Evolutionary conservation across 2,113 vertebrate species (phyloP), one percentile per base, ranked within the genome.

Genomic region (Variabilichromis moorii): DNA sequence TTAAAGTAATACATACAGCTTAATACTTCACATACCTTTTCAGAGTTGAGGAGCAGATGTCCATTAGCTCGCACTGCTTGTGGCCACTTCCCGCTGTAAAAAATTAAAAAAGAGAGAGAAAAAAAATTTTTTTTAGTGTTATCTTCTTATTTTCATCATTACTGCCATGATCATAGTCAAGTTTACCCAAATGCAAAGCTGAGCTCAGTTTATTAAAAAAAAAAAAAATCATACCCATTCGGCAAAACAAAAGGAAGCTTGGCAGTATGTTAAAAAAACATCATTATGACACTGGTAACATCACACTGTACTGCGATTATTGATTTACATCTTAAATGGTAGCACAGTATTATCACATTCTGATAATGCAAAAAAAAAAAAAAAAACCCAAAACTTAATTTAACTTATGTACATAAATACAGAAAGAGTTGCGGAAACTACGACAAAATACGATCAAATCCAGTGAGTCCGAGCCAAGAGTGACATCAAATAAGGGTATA

Each of bases 1-100:
- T 76, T 28, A 76, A 50, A 47, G 71, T 76, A 50, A 76, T 26
- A 45, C 21, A 42, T 10, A 26, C 66, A 14, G 8, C 37, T 73
- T 73, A 73, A 73, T 40, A 66, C 57, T 45, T 28, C 2, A 45
- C 68, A 45, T 26, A 99, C 99, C 98, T 99, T 99, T 92, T 99
- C 99, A 4, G 98, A 99, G 91, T 99, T 99, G 61, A 99, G 97
- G 9, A 99, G 96, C 61, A 99, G 97, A 88, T 99, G 99, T 89
- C 99, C 99, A n/a, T 99, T 99, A 79, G 98, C 98, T 93, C 99
- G 96, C 76, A 98, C 98, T 63, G 98, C 97, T 86, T 96, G 93
- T 37, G 99, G 99, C 99, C 99, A 99, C 85, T 99, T 99, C 19
- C 96, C 97, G 94, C 98, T 99, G 94, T 28, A 35, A 14, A 83